Conservation (phyloP, 2,797 vertebrate genomes). For the Falco novaeseelandiae region DNA sequence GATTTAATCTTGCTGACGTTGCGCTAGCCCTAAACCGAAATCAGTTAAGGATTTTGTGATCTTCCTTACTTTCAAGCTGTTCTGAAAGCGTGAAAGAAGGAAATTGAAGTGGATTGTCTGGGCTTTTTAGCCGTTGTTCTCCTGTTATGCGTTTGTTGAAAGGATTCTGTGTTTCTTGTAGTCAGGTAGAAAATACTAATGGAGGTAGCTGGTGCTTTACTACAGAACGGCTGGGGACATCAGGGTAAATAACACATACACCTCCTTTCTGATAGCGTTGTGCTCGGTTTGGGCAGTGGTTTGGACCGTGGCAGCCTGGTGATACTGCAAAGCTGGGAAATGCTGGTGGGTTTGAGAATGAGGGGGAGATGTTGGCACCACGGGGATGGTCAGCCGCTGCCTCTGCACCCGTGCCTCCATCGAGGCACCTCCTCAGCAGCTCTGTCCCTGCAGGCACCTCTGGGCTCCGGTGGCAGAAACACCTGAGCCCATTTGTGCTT, state of each 20-base stretch:
- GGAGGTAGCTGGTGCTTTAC: background rate
- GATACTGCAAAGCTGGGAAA: background rate
- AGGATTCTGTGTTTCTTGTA: background rate
- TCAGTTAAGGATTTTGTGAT: background rate
- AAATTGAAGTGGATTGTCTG: background rate
- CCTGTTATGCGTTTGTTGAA: too few species aligned
- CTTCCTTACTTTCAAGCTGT: background rate
- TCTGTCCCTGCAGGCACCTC: background rate
- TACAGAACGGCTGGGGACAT: background rate
- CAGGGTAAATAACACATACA: background rate
- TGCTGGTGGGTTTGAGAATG: background rate
- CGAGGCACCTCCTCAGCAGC: background rate
- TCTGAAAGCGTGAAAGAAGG: background rate
- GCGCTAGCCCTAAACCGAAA: background rate
- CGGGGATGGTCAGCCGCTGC: background rate
- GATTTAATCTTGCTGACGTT: background rate
- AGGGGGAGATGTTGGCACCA: too few species aligned
- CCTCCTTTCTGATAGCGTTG: background rate
- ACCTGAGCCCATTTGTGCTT: fast-evolving
- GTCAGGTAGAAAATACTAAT: background rate
- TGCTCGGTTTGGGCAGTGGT: background rate
- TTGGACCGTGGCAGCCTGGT: background rate
- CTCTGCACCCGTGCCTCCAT: background rate
- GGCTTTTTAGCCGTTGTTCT: background rate
- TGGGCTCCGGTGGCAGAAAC: background rate